phyloP scores from a whole-genome alignment of 2,797 vertebrate genomes.

The Petrocephalus schoutedeni region DNA sequence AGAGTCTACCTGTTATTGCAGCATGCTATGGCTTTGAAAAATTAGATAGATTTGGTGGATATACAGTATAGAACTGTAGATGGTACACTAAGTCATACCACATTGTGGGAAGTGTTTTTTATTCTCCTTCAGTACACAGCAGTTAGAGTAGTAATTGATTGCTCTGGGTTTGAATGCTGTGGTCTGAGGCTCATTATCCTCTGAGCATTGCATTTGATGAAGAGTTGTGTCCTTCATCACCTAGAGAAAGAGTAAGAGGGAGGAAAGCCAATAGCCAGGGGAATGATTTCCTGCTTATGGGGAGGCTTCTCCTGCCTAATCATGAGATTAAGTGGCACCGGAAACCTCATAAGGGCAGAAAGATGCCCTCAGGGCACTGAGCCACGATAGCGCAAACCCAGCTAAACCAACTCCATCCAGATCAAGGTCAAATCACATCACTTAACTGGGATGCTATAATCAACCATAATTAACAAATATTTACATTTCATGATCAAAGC shows the following conservation, averaged over 20 bases:
- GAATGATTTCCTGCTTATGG: neutral
- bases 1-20: neutral
- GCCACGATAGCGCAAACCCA: neutral
- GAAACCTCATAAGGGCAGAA: neutral
- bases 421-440: neutral
- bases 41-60: no score
- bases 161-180: neutral
- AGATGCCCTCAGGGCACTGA: neutral
- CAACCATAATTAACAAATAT: neutral
- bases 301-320: neutral
- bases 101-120: neutral
- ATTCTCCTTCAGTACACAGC: neutral
- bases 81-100: neutral
- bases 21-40: neutral
- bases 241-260: neutral
- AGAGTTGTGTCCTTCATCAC: neutral
- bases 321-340: neutral
- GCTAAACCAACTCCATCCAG: neutral
- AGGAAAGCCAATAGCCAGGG: neutral
- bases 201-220: conserved; percentile 1
- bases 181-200: conserved; percentile 13
- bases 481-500: neutral
- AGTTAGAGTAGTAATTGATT: neutral
- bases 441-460: neutral
- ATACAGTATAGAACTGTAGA: neutral